phyloP scores from a whole-genome alignment of 2,113 vertebrate genomes.

The Gasterosteus aculeatus region DNA sequence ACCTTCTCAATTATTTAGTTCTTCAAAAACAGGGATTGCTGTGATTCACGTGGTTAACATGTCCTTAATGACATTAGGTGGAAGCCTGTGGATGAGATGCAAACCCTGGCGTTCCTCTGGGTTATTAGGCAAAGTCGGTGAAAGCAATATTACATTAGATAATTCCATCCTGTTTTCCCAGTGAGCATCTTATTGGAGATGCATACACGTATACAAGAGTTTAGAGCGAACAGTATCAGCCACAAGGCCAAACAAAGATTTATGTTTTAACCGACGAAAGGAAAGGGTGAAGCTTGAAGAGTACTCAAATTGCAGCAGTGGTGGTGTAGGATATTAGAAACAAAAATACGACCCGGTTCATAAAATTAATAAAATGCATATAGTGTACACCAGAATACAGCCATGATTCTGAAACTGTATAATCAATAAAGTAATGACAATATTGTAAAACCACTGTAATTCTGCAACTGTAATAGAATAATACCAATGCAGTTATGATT shows the following conservation, averaged over 20 bases:
- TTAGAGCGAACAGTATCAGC: slow-evolving; percentile 1
- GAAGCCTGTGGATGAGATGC: not conserved
- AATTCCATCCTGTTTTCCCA: not conserved
- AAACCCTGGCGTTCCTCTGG: not conserved
- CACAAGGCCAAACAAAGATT: not conserved
- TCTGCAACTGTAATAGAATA: too few species aligned
- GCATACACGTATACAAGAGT: slow-evolving; percentile 5
- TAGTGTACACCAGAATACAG: too few species aligned
- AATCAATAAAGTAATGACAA: too few species aligned
- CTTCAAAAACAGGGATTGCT: not conserved
- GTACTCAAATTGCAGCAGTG: slow-evolving; percentile 23
- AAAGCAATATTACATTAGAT: too few species aligned
- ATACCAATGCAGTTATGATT: too few species aligned
- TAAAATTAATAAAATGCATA: too few species aligned
- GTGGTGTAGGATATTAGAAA: too few species aligned
- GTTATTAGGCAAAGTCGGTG: too few species aligned
- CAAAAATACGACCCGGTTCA: too few species aligned
- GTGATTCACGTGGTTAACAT: not conserved
- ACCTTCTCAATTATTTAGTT: not conserved
- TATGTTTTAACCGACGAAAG: slow-evolving; percentile 1
- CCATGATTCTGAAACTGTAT: too few species aligned
- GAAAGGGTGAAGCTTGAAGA: slow-evolving; percentile 32
- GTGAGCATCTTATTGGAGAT: not conserved
- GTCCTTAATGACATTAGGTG: not conserved
- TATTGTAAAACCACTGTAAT: too few species aligned